Evolutionary conservation across 2,888 invertebrate genomes (phyloP), one percentile per base, ranked within the genome.

Genomic region (Leptopilina myrica): DNA sequence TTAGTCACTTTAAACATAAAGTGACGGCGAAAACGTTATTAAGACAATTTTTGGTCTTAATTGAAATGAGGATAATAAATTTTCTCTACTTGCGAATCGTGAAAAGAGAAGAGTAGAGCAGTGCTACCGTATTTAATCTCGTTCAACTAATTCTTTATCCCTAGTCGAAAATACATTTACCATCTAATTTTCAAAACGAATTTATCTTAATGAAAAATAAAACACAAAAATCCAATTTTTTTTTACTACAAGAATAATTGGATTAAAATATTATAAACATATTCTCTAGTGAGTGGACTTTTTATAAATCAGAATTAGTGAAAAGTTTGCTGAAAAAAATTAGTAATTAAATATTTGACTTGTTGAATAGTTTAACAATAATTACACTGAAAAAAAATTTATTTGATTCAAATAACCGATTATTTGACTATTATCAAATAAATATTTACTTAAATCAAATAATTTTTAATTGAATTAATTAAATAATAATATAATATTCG

Each of bases 21-120:
- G 33, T 56, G 33, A 59, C n/a, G 49, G 33, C 14, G 73, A 40
- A 11, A 73, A 73, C 26, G 56, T 73, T 53, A 56, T 73, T 33
- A 73, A 59, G 73, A 73, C 56, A 73, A 73, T 73, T 73, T 73
- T 2, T 33, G 40, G 73, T 73, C 40, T 59, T 73, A 73, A 73
- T 73, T 73, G 40, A n/a, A 40, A 56, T 40, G 15, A 73, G 56
- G 40, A 59, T 73, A 73, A 73, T 73, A 40, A 40, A 73, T 73
- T 56, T 73, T 14, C n/a, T 26, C n/a, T 73, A n/a, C 20, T 53
- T 26, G 73, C 33, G n/a, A 11, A 6, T 56, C 14, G 56, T 8
- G 53, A 33, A 26, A 9, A 53, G 33, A 56, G 73, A n/a, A 53
- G 53, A 56, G 53, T 49, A 33, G 14, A 14, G 33, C 5, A 53